These are phyloP conservation scores for Thecocarcelia acutangulata DNA, from an alignment of 2,888 invertebrate genomes.

Conservation along the genomic window DNA sequence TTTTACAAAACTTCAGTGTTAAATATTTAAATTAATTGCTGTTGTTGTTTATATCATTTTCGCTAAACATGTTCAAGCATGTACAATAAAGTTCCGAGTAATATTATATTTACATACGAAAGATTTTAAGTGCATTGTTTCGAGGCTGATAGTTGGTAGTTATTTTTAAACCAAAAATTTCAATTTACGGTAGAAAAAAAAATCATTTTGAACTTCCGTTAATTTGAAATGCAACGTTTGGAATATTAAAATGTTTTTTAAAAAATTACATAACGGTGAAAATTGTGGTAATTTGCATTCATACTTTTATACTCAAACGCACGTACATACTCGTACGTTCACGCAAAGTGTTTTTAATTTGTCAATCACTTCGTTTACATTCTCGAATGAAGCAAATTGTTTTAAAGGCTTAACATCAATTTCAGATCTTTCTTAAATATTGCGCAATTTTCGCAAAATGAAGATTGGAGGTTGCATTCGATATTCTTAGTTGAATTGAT, in stretches of 20 bases:
- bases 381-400: background rate
- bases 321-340: background rate
- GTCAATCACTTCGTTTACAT: conserved; percentile 15
- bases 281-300: conserved; percentile 31
- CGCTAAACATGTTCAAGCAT: conserved; percentile 34
- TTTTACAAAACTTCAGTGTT: conserved; percentile 11
- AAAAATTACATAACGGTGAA: conserved; percentile 62
- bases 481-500: no score
- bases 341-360: background rate
- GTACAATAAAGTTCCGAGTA: conserved; percentile 13
- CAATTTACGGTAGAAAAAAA: conserved; percentile 33
- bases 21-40: conserved; percentile 49
- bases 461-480: no score
- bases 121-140: background rate
- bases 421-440: no score
- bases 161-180: conserved; percentile 6
- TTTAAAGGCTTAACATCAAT: no score
- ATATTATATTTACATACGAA: conserved; percentile 37
- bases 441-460: no score
- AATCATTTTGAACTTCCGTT: conserved; percentile 57
- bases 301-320: conserved; percentile 1
- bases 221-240: conserved; percentile 54
- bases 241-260: conserved; percentile 53
- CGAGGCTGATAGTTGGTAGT: background rate
- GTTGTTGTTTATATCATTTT: conserved; percentile 30